Percentiles rank a stretch among this genome's conserved stretches.
These are phyloP conservation scores for Cynocephalus volans DNA, from an alignment of 2,113 vertebrate species.

Conservation along the genomic window DNA sequence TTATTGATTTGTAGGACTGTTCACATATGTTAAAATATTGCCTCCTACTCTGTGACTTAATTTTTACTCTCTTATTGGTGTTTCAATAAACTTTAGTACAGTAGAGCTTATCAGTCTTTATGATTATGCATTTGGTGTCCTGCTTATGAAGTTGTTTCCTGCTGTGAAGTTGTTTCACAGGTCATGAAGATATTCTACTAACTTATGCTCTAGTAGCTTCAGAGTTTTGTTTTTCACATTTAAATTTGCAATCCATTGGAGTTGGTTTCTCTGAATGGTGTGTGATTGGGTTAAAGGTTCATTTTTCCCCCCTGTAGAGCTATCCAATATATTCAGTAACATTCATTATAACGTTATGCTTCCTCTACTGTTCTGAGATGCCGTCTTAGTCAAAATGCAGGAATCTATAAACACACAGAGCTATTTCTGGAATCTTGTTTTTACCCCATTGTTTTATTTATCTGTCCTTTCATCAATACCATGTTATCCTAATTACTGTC, in stretches of 20 bases:
- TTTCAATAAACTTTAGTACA: not conserved
- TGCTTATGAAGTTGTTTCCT: constrained; percentile 34
- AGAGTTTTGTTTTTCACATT: not conserved
- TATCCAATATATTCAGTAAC: not conserved
- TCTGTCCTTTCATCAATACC: not conserved
- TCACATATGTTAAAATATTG: constrained; percentile 27
- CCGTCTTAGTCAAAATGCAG: not conserved
- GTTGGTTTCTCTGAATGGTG: not conserved
- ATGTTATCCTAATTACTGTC: not conserved
- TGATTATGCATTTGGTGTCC: not conserved
- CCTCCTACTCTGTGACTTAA: not conserved
- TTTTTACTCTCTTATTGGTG: not conserved
- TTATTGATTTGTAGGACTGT: not conserved
- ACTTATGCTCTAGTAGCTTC: not conserved
- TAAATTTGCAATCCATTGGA: not conserved
- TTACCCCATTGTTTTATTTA: constrained; percentile 38
- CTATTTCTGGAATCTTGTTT: not conserved
- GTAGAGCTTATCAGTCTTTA: not conserved
- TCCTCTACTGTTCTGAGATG: not conserved
- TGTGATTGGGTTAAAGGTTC: not conserved
- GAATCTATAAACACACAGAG: not conserved
- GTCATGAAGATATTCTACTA: not conserved
- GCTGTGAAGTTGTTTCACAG: not conserved
- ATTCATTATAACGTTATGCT: not conserved
- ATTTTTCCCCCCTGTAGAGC: not conserved